A percentile compares a stretch with the other conserved stretches of the same genome.
Evolutionary conservation across 1,140 invertebrate genomes (phyloP).

Genomic region (Spodoptera frugiperda): DNA sequence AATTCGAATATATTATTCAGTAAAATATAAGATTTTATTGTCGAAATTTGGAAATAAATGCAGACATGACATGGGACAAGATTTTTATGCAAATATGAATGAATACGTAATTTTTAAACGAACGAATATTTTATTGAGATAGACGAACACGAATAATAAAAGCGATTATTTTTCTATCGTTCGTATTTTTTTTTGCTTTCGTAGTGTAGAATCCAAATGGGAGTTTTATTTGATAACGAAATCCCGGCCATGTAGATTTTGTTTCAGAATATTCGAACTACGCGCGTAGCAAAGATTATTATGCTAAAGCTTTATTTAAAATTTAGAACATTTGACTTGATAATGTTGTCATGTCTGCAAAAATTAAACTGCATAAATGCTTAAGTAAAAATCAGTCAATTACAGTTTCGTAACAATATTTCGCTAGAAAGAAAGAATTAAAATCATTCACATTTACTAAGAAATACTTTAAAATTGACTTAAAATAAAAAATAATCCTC

Average conservation of each 20-base stretch:
- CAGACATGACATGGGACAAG: slow-evolving; percentile 12
- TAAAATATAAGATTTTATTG: slow-evolving; percentile 12
- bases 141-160: neutral
- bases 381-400: slow-evolving; percentile 45
- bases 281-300: neutral
- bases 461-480: slow-evolving; percentile 40
- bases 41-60: slow-evolving; percentile 30
- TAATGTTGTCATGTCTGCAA: slow-evolving; percentile 21
- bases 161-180: slow-evolving; percentile 14
- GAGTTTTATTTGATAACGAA: slow-evolving; percentile 6
- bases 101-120: neutral
- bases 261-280: neutral
- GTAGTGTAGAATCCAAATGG: neutral
- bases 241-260: neutral
- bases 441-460: slow-evolving; percentile 37
- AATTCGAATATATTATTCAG: slow-evolving; percentile 24
- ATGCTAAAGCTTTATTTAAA: neutral
- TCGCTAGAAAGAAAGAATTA: slow-evolving; percentile 21
- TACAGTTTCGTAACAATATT: slow-evolving; percentile 29
- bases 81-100: slow-evolving; percentile 6
- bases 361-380: slow-evolving; percentile 10
- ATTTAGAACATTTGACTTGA: neutral
- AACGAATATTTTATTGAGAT: slow-evolving; percentile 5
- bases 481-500: slow-evolving; percentile 28
- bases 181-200: neutral